Evolutionary conservation across 2,888 invertebrate genomes (phyloP).

Genomic region (Maniola hyperantus): DNA sequence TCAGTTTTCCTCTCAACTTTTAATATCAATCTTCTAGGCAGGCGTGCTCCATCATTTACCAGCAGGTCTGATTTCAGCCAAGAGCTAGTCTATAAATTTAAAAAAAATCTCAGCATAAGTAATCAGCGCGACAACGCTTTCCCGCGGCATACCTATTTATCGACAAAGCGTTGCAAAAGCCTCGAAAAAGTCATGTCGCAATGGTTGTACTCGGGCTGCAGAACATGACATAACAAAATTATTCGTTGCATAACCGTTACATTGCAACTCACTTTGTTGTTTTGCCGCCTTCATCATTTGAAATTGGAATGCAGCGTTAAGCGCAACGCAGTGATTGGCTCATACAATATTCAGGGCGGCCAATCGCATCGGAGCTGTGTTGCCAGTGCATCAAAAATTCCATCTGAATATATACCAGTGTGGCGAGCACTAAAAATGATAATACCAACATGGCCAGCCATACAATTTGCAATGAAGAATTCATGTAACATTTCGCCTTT

Average conservation of each 20-base stretch:
- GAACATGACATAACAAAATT: slow-evolving; percentile 57
- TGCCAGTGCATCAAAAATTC: slow-evolving; percentile 84
- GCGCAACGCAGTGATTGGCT: slow-evolving; percentile 79
- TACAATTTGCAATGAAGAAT: slow-evolving; percentile 82
- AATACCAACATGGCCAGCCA: slow-evolving; percentile 79
- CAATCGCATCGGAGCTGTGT: slow-evolving; percentile 79
- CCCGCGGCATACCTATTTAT: no score
- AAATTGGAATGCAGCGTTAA: slow-evolving; percentile 81
- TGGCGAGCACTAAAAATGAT: slow-evolving; percentile 83
- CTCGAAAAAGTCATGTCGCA: no score
- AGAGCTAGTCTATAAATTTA: no score
- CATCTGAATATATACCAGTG: slow-evolving; percentile 81
- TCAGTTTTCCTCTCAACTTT: no score
- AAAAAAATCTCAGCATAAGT: no score
- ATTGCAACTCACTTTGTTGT: slow-evolving; percentile 69
- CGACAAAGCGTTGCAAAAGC: no score
- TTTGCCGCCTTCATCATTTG: slow-evolving; percentile 78
- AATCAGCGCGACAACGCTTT: no score
- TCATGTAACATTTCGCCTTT: slow-evolving; percentile 74
- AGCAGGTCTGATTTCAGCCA: no score
- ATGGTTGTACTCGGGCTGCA: no score
- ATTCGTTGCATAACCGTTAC: slow-evolving; percentile 57
- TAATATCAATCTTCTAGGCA: no score
- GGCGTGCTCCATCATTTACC: no score
- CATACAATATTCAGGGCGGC: slow-evolving; percentile 81